Percentiles rank a stretch among this genome's conserved stretches.
Evolutionary conservation across 2,797 vertebrate species (phyloP).

Genomic region (Tympanoctomys barrerae): DNA sequence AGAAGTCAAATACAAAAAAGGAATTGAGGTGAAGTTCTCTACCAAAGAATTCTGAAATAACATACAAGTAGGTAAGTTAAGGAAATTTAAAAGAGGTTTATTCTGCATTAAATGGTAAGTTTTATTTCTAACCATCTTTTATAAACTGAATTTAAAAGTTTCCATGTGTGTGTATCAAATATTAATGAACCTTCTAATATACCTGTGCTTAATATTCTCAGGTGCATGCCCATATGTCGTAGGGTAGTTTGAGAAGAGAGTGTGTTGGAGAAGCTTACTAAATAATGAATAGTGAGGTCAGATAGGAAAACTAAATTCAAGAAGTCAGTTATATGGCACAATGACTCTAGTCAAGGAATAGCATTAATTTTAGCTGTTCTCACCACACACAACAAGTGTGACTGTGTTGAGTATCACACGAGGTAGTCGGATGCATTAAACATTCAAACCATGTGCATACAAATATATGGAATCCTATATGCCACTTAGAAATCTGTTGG

Average conservation of each 20-base stretch:
- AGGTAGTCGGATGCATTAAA: background rate
- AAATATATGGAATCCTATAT: too few relatives aligned
- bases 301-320: background rate
- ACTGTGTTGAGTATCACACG: background rate
- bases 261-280: background rate
- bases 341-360: background rate
- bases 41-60: constrained; percentile 20
- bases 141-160: constrained; percentile 33
- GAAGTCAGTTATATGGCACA: too few relatives aligned
- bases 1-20: constrained; percentile 45
- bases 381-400: background rate
- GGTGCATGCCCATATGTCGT: background rate
- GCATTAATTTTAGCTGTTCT: background rate
- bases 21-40: constrained; percentile 21
- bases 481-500: too few relatives aligned
- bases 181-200: background rate
- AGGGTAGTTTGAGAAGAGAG: rapidly evolving
- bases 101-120: background rate
- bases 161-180: background rate
- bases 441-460: background rate
- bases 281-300: background rate
- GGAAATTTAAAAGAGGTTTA: background rate
- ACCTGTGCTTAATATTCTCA: background rate
- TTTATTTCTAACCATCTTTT: background rate
- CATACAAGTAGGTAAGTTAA: constrained; percentile 23